These are phyloP conservation scores for Pseudois nayaur DNA, from an alignment of 2,113 vertebrate genomes.

Conservation along the genomic window DNA sequence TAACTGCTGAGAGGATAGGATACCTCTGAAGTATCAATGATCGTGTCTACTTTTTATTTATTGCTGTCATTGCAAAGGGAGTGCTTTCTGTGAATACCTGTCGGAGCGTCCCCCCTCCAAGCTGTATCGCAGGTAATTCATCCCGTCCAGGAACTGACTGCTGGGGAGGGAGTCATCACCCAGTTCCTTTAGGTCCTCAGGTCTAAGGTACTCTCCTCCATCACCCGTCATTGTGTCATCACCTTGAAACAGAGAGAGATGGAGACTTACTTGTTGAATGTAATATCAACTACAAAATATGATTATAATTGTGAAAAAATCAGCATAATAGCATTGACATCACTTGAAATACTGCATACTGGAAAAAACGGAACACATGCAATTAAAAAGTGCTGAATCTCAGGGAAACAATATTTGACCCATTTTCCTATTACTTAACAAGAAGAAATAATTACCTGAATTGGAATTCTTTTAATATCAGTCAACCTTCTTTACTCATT, in stretches of 20 bases:
- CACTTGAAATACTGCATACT: conserved; percentile 53
- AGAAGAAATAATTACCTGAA: neutral
- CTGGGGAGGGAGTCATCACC: conserved; percentile 96
- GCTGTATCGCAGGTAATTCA: conserved; percentile 96
- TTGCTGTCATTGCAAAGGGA: neutral
- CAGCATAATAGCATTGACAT: neutral
- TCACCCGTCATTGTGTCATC: conserved; percentile 99
- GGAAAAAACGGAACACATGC: neutral
- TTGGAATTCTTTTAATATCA: neutral
- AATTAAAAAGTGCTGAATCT: neutral
- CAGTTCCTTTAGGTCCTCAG: conserved; percentile 94
- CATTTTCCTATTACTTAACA: neutral
- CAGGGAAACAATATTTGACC: neutral
- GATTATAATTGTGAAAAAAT: neutral
- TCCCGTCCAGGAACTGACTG: conserved; percentile 96
- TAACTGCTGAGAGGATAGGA: neutral
- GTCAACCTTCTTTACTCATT: neutral
- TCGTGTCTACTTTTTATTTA: neutral
- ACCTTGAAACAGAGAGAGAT: conserved; percentile 77
- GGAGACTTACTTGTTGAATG: neutral
- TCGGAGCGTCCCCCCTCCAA: conserved; percentile 92
- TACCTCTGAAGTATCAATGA: neutral
- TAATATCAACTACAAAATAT: neutral
- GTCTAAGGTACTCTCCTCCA: conserved; percentile 94
- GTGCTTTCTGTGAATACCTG: conserved; percentile 81